Evolutionary conservation across 1,140 invertebrate genomes (phyloP), one percentile per base, ranked within the genome.

Genomic region (Danaus plexippus): DNA sequence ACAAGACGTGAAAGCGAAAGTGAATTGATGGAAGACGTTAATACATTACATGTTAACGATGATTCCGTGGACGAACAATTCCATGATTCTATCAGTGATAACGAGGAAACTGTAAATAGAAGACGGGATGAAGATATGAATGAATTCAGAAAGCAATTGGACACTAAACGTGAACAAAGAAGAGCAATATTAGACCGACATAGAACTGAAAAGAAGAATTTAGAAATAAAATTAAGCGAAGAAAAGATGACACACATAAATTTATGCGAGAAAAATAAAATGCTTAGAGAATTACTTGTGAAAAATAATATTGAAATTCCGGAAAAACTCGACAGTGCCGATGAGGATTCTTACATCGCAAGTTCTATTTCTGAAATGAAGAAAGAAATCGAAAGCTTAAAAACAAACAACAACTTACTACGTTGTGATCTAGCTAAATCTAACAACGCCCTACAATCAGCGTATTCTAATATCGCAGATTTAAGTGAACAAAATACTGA

Each of bases 401-500:
- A 70, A 83, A 80, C 85, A 59, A 88, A 63, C 67, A 89, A 77
- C 66, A 88, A 71, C 22, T 77, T 82, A 77, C 67, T 89, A 43
- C 87, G 88, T 67, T 88, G 86, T 58, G 88, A 89, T 64, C 69
- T 92, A 58, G 88, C 89, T 4, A 88, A 89, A 67, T 86, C 90
- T 11, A 91, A 92, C 62, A 73, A 78, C 47, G 84, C 90, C 11
- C 61, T 92, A 43, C 90, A 92, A 68, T 71, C 82, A 44, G 87
- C 90, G 22, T 90, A 91, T 74, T 77, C 88, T 8, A 88, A 91
- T 72, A 87, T 91, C 59, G 63, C 89, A 5, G 85, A 89, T 41
- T 77, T 91, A 55, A 89, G 89, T 59, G 78, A 85, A 41, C 90
- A 92, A 71, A 87, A 90, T 62, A 87, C 87, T 32, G 90, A 91